Evolutionary conservation across 2,888 invertebrate species (phyloP).

Genomic region (Caenorhabditis japonica): DNA sequence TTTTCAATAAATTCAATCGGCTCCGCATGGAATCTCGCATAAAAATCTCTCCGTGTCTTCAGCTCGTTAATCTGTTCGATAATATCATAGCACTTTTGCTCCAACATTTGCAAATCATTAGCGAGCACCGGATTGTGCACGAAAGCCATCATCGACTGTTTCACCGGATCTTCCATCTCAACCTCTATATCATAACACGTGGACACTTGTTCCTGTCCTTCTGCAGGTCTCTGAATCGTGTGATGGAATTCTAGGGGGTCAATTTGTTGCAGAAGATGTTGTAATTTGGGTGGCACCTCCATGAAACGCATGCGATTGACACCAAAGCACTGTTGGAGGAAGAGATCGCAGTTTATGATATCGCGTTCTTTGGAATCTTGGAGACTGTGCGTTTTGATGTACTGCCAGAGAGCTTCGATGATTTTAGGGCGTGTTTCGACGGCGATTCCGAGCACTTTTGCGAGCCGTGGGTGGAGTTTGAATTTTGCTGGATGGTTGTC

Average conservation of each 20-base stretch:
- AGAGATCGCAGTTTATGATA: constrained; percentile 95
- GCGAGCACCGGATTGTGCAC: constrained; percentile 93
- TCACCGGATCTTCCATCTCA: constrained; percentile 96
- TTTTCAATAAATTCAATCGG: constrained; percentile 98
- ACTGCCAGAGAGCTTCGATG: constrained; percentile 98
- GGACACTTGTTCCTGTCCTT: constrained; percentile 81
- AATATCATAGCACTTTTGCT: constrained; percentile 96
- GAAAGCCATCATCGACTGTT: constrained; percentile 97
- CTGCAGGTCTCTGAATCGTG: constrained; percentile 83
- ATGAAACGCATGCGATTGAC: constrained; percentile 96
- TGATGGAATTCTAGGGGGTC: constrained; percentile 99
- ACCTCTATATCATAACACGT: constrained; percentile 91
- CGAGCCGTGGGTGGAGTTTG: constrained; percentile 95
- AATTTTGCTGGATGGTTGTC: constrained; percentile 98
- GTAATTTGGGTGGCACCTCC: constrained; percentile 95
- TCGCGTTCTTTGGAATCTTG: constrained; percentile 94
- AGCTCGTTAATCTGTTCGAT: constrained; percentile 96
- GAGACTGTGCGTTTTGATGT: constrained; percentile 93
- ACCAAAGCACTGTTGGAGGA: constrained; percentile 94
- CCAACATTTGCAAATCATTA: constrained; percentile 90
- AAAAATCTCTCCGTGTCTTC: constrained; percentile 97
- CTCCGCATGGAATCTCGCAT: constrained; percentile 95
- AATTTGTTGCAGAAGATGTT: constrained; percentile 93
- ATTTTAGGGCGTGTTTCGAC: constrained; percentile 96
- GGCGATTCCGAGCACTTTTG: constrained; percentile 94